Evolutionary conservation across 2,113 vertebrate species (phyloP), one percentile per base, ranked within the genome.

Genomic region (Cyprinodon variegatus): DNA sequence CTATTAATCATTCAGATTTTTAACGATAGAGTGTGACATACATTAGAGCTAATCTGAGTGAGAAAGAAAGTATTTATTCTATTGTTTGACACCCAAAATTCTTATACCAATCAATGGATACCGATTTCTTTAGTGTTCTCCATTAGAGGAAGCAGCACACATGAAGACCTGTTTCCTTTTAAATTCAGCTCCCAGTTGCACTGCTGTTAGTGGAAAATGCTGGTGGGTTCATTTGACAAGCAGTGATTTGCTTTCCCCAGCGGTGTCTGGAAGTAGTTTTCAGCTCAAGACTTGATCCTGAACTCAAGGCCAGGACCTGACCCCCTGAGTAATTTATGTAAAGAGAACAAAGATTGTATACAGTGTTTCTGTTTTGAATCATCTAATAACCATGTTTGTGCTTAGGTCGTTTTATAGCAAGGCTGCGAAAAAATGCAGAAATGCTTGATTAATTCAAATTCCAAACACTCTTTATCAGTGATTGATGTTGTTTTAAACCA

Each of bases 151-250:
- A 83, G 65, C 71, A 66, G 36, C 64, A 17, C 72, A 71, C 62
- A 36, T 7, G 1, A 2, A 62, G 74, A 65, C 45, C 74, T 77
- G 78, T 75, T 90, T 87, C 79, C 36, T n/a, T 85, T 90, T 71
- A 77, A 76, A 62, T 75, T 76, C 77, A 6, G 2, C 59, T 61
- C 68, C 63, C 53, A 73, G 39, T 72, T 53, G 63, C 36, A 61
- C 29, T 59, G 48, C 37, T 62, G 37, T 59, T 29, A 4, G 40
- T 45, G 69, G 77, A 76, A 74, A 74, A 78, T 61, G 53, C 38
- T 71, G 37, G 70, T 41, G 29, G 66, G 62, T 65, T 78, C 37
- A 70, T 79, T 86, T 61, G 67, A 59, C 69, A 65, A 61, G 45
- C 10, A 63, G 59, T 11, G 22, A 17, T 37, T 57, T 64, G 14